These are phyloP conservation scores for Rhinichthys klamathensis DNA, from an alignment of 2,113 vertebrate species.

Conservation along the genomic window DNA sequence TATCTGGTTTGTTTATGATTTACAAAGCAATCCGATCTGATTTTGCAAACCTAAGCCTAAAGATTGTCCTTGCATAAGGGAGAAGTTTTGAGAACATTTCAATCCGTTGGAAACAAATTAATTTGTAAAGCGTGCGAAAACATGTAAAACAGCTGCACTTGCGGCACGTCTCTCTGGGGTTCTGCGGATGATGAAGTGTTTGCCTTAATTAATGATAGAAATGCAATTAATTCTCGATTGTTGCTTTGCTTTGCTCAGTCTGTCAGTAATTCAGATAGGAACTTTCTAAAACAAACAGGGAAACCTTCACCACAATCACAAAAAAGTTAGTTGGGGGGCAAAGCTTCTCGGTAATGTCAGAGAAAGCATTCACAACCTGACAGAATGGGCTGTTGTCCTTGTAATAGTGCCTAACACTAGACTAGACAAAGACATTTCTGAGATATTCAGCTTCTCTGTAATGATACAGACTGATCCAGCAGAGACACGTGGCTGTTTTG, in stretches of 20 bases:
- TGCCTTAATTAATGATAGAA: conserved; percentile 53
- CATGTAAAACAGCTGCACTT: conserved; percentile 21
- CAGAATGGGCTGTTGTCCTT: conserved; percentile 5
- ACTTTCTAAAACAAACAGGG: conserved; percentile 19
- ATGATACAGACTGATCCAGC: neutral
- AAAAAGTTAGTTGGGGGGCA: neutral
- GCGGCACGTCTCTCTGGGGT: conserved; percentile 25
- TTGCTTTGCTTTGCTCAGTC: conserved; percentile 11
- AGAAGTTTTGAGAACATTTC: conserved; percentile 33
- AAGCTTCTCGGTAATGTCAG: conserved; percentile 16
- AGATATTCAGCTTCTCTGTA: neutral
- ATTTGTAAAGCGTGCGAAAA: conserved; percentile 6
- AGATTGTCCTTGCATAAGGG: conserved; percentile 2
- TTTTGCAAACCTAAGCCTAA: neutral
- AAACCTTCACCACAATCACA: conserved; percentile 27
- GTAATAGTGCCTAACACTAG: neutral
- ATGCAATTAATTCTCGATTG: conserved; percentile 44
- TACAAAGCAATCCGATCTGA: neutral
- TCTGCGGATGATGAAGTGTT: conserved; percentile 42
- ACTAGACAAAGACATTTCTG: neutral
- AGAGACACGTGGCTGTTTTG: too few relatives aligned
- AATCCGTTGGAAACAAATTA: conserved; percentile 13
- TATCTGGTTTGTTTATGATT: conserved; percentile 17
- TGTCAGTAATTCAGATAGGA: conserved; percentile 10
- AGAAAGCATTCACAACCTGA: conserved; percentile 20